phyloP scores from a whole-genome alignment of 2,113 vertebrate species.

The Emydocephalus ijimae region DNA sequence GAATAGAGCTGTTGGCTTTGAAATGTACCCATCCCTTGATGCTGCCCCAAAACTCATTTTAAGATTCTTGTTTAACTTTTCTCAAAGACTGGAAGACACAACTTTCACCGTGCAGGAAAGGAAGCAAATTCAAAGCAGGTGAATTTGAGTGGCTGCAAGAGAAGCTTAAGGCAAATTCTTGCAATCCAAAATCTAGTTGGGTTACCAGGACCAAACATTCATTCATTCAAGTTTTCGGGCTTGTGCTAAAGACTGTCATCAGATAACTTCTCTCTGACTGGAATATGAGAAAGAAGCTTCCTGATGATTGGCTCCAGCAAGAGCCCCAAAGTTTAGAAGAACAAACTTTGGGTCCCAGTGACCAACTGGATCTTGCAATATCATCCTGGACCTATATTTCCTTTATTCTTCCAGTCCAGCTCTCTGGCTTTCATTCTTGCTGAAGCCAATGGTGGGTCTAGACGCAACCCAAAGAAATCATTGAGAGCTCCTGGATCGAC shows the following conservation, averaged over 20 bases:
- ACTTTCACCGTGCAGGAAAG: slow-evolving; percentile 22
- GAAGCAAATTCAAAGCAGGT: background rate
- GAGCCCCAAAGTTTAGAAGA: too few species aligned
- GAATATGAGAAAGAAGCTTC: too few species aligned
- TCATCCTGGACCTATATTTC: too few species aligned
- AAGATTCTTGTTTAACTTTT: slow-evolving; percentile 33
- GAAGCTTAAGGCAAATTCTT: background rate
- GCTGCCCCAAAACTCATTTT: slow-evolving; percentile 22
- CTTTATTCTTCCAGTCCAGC: too few species aligned
- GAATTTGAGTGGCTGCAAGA: background rate
- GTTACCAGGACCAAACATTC: background rate
- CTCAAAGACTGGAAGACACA: slow-evolving; percentile 16
- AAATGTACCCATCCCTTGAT: background rate
- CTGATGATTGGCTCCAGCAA: too few species aligned
- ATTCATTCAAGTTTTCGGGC: background rate
- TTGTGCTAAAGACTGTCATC: background rate
- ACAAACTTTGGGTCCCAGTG: too few species aligned
- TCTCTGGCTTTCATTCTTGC: background rate
- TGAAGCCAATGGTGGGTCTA: rapidly evolving
- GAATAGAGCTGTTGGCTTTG: background rate
- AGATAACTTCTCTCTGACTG: too few species aligned
- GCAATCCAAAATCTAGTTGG: rapidly evolving
- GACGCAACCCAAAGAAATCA: rapidly evolving
- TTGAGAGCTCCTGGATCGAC: rapidly evolving
- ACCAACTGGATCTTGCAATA: too few species aligned